Evolutionary conservation across 2,797 vertebrate genomes (phyloP).

Genomic region (Philypnodon macrostomus): DNA sequence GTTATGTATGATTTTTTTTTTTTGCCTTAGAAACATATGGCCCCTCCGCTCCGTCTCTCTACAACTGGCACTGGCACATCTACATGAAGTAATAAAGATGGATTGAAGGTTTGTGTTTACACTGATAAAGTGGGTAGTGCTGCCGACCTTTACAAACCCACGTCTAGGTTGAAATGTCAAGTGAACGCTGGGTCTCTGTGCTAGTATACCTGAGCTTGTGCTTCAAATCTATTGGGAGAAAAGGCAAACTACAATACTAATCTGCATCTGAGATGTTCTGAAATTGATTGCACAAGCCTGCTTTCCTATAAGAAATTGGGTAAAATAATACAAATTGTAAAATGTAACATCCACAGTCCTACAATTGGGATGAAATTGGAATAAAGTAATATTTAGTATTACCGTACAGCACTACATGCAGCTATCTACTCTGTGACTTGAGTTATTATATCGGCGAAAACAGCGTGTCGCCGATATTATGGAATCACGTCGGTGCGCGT

Average conservation of each 20-base stretch:
- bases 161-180: conserved; percentile 45
- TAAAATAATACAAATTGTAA: conserved; percentile 6
- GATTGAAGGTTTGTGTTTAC: conserved; percentile 50
- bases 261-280: too few species aligned
- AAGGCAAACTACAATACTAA: too few species aligned
- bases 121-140: conserved; percentile 20
- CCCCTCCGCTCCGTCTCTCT: conserved; percentile 39
- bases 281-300: too few species aligned
- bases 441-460: too few species aligned
- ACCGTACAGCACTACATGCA: conserved; percentile 3
- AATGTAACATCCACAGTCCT: too few species aligned
- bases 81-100: conserved; percentile 44
- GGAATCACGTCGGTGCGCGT: too few species aligned
- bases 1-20: conserved; percentile 58
- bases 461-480: too few species aligned
- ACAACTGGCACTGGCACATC: conserved; percentile 37
- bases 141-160: conserved; percentile 39
- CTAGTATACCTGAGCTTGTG: conserved; percentile 50
- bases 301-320: too few species aligned
- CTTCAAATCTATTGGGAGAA: conserved; percentile 13
- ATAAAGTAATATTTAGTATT: not conserved
- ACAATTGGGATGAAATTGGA: too few species aligned
- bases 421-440: conserved; percentile 3
- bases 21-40: conserved; percentile 62
- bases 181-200: conserved; percentile 44